phyloP scores from a whole-genome alignment of 2,888 invertebrate species.

The Cephus spinipes region DNA sequence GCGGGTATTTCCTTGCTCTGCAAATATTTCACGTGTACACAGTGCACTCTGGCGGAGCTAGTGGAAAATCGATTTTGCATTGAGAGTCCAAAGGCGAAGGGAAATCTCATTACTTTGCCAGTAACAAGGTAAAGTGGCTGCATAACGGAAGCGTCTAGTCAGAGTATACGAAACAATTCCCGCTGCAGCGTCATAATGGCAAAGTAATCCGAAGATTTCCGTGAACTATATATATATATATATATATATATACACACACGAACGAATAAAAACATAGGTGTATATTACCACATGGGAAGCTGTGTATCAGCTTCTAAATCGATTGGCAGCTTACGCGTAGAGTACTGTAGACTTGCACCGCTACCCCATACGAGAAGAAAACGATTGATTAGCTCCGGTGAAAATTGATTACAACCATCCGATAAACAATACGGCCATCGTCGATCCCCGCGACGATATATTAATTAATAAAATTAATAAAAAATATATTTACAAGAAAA shows the following conservation, averaged over 20 bases:
- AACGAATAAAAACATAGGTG: neutral
- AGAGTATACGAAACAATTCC: slow-evolving; percentile 17
- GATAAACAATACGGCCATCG: neutral
- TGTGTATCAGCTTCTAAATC: neutral
- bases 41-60: slow-evolving; percentile 1
- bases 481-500: too few relatives aligned
- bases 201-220: slow-evolving; percentile 26
- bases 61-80: slow-evolving; percentile 24
- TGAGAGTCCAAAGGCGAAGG: slow-evolving; percentile 22
- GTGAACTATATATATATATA: neutral
- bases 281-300: neutral
- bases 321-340: neutral
- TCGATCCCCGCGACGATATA: neutral
- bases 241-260: too few relatives aligned
- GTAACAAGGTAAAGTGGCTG: slow-evolving; percentile 31
- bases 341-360: neutral
- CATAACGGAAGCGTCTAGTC: slow-evolving; percentile 20
- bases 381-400: neutral
- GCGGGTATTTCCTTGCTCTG: neutral
- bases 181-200: slow-evolving; percentile 18
- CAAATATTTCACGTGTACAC: neutral
- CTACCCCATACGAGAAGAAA: neutral
- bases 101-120: slow-evolving; percentile 35
- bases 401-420: neutral
- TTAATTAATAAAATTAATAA: too few relatives aligned